Evolutionary conservation across 2,113 vertebrate species (phyloP), one percentile per base, ranked within the genome.

Genomic region (Uropsilus gracilis): DNA sequence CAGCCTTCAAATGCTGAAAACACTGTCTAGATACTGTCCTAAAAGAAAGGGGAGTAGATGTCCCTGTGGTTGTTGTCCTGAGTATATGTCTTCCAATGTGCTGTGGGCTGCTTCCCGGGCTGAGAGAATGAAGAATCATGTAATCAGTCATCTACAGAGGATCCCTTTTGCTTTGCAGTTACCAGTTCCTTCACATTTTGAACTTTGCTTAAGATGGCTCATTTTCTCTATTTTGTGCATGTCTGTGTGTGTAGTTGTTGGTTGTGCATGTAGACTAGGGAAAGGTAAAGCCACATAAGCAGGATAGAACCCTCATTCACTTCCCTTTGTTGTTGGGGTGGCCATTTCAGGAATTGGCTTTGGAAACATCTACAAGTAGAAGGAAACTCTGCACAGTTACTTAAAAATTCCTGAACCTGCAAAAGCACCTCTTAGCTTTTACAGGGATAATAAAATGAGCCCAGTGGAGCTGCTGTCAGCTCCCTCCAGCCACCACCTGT

Each of bases 351-450:
- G 42, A 28, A 48, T 17, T 46, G 7, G 8, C 69, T 53, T 94
- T 71, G 44, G 68, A 14, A 20, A 1, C 34, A 32, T 59, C 69
- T 64, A 55, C 73, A 85, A 81, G 72, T 13, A 72, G 6, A 80
- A n/a, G 42, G 18, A 89, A 66, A 69, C 3, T 22, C 39, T 81
- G 18, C 66, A 26, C 3, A 34, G 37, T 18, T 26, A 17, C 42
- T 68, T 63, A 42, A 37, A 48, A 73, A 44, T 72, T 10, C 48
- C 26, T 42, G 28, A 59, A 76, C 80, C 42, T 26, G 3, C 57
- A 48, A 59, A 42, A n/a, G n/a, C n/a, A n/a, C n/a, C n/a, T 90
- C 37, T n/a, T 93, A 16, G 34, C 71, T 90, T 90, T 80, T 39
- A 22, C 17, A 50, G 18, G 66, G 46, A 80, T 80, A 86, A 71